Evolutionary conservation across 2,888 invertebrate genomes (phyloP), one percentile per base, ranked within the genome.

Genomic region (Thyatira batis): DNA sequence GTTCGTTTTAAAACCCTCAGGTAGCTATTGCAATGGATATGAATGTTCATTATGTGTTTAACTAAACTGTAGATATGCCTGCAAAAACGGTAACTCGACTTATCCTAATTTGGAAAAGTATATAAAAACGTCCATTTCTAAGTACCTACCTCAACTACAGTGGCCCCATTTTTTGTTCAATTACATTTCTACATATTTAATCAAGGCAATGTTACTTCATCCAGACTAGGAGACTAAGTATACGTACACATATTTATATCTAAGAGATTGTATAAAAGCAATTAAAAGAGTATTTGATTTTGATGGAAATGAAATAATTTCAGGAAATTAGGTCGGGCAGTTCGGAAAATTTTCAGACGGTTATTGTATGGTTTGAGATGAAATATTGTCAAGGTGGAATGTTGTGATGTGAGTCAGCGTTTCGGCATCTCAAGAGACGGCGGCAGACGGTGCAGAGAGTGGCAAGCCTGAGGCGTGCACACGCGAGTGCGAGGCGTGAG

Each of bases 381-480:
- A n/a, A 11, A 33, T 4, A 39, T 5, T 11, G 4, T 39, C 0
- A 6, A 1, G 1, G 13, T 28, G 46, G 54, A 44, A 45, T 57
- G 49, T 61, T 52, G 54, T 55, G 57, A 58, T 59, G 57, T 60
- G 50, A 53, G 65, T 66, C 67, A 63, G 61, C 56, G 63, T 66
- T 68, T 63, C 53, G 58, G 56, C 55, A 55, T 61, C 51, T 52
- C 61, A 58, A 49, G 57, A 66, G 65, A 67, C 67, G 71, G 71
- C 61, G 67, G 69, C 62, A 65, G n/a, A n/a, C n/a, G 60, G 65
- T 65, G 67, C 61, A 64, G 61, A 71, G 61, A 53, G 52, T 58
- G 64, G 50, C 57, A 39, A 17, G 2, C 17, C 8, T 68, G 69
- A 78, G 83, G 80, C 81, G 84, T 82, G 77, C 69, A 65, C 65